Evolutionary conservation across 1,140 invertebrate genomes (phyloP), one percentile per base, ranked within the genome.

Genomic region (Tenebrio molitor): DNA sequence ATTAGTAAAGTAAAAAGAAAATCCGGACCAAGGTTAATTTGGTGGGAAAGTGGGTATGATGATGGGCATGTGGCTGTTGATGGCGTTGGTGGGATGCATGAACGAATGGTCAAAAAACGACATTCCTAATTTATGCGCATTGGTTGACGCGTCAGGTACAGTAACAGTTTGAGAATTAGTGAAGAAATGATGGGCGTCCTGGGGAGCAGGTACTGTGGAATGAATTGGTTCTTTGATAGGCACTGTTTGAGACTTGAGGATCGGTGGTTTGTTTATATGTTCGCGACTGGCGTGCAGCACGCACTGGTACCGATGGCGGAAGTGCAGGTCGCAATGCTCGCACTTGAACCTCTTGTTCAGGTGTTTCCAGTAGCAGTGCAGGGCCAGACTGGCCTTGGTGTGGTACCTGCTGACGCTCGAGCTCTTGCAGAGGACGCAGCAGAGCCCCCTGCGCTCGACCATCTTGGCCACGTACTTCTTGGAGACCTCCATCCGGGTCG

Each of bases 301-400:
- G 12, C 83, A 79, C 71, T 85, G 84, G 70, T 86, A 86, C 50
- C 82, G 74, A 74, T 85, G 83, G 16, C 75, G 76, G 74, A 83
- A 85, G 14, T 67, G 70, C 36, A 75, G 68, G 66, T 79, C 76
- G 73, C 85, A 86, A 67, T 83, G 83, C 67, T 85, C 84, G 73
- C 85, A 86, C 50, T 79, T 73, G 69, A 81, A 83, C 25, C 66
- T 65, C 42, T 69, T 74, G 23, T 73, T 73, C 0, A 75, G 72
- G 73, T 84, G 83, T 62, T 77, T 79, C 82, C 82, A 83, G 15
- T 74, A 77, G 36, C 80, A 63, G 63, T 84, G 83, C 23, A 83
- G 71, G 2, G 80, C 76, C 34, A 83, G 65, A 33, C 74, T 78
- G 8, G 70, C 74, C 68, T 78, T 78, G 1, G 78, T 80, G 58